A percentile compares a stretch with the other conserved stretches of the same genome.
phyloP scores from a whole-genome alignment of 2,797 vertebrate genomes.

The Protonibea diacanthus region DNA sequence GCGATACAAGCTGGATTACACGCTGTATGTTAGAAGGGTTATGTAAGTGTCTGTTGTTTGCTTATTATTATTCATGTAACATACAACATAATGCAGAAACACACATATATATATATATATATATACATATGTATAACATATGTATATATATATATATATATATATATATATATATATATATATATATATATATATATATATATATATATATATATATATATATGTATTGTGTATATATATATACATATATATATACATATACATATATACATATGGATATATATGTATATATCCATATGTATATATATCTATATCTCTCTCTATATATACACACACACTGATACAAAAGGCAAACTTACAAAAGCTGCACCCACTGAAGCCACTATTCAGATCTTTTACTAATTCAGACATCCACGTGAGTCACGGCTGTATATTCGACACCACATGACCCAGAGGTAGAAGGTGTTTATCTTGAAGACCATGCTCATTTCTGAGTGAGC shows the following conservation, averaged over 20 bases:
- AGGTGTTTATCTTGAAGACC: neutral
- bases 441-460: neutral
- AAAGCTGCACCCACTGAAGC: neutral
- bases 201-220: too few relatives aligned
- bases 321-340: too few relatives aligned
- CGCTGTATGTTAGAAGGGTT: conserved; percentile 60
- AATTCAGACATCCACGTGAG: neutral
- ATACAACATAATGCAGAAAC: conserved; percentile 7
- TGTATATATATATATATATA: too few relatives aligned
- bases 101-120: neutral
- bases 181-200: too few relatives aligned
- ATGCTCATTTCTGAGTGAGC: neutral
- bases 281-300: too few relatives aligned
- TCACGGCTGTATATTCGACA: neutral
- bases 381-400: neutral
- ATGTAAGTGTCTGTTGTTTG: conserved; percentile 60
- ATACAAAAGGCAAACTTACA: neutral
- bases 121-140: too few relatives aligned
- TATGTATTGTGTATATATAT: too few relatives aligned
- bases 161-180: too few relatives aligned
- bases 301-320: too few relatives aligned
- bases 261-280: too few relatives aligned
- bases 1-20: conserved; percentile 59
- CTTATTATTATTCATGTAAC: conserved; percentile 33
- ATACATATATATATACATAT: too few relatives aligned